Evolutionary conservation across 2,113 vertebrate genomes (phyloP).

Genomic region (Antidorcas marsupialis): DNA sequence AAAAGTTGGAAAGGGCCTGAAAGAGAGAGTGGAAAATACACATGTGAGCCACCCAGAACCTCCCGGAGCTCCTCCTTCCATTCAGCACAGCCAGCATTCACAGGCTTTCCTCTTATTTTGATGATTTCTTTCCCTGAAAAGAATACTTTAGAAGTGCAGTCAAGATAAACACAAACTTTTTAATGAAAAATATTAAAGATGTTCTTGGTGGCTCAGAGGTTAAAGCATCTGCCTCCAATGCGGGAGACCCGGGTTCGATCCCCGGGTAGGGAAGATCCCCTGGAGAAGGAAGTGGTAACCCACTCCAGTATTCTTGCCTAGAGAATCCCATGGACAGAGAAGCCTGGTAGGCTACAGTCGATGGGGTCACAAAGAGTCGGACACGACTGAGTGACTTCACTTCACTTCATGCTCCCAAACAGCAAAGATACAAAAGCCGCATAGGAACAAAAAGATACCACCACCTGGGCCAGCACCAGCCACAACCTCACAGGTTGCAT

Average conservation of each 20-base stretch:
- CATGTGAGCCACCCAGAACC: rapidly evolving
- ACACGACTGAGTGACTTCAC: too few relatives aligned
- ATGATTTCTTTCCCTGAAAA: not conserved
- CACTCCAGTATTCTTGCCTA: too few relatives aligned
- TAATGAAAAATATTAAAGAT: not conserved
- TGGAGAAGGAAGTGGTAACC: too few relatives aligned
- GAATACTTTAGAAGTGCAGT: not conserved
- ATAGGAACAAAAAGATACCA: not conserved
- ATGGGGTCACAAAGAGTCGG: too few relatives aligned
- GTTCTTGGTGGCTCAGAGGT: too few relatives aligned
- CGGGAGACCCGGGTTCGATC: too few relatives aligned
- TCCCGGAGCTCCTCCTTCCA: rapidly evolving
- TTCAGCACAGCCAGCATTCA: not conserved
- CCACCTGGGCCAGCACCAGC: not conserved
- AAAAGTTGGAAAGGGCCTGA: constrained; percentile 49
- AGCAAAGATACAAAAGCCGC: not conserved
- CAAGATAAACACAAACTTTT: not conserved
- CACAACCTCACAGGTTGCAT: not conserved
- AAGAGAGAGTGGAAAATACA: not conserved
- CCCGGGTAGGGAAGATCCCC: too few relatives aligned
- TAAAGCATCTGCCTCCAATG: too few relatives aligned
- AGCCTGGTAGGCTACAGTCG: too few relatives aligned
- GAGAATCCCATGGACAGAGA: too few relatives aligned
- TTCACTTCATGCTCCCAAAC: not conserved
- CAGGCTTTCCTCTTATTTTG: not conserved